phyloP scores from a whole-genome alignment of 2,888 invertebrate species.

The Volucella bombylans region DNA sequence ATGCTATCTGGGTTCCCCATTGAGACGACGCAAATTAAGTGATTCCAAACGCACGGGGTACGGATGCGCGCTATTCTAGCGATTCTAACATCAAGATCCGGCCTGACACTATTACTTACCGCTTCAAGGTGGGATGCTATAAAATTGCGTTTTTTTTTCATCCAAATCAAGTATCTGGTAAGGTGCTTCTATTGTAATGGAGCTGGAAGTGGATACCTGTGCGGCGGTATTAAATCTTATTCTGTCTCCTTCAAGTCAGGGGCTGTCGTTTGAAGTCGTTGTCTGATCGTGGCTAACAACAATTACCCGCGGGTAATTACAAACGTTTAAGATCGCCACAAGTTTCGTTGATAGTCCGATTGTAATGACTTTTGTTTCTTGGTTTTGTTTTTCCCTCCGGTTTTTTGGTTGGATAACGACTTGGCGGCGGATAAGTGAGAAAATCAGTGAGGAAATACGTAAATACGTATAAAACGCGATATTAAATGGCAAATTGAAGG shows the following conservation, averaged over 20 bases:
- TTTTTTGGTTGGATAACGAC: conserved; percentile 54
- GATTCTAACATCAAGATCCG: conserved; percentile 69
- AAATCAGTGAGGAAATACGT: conserved; percentile 30
- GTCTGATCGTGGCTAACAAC: conserved; percentile 53
- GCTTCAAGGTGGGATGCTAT: conserved; percentile 69
- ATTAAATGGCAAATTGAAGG: conserved; percentile 8
- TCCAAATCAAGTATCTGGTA: not conserved
- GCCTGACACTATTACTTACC: conserved; percentile 67
- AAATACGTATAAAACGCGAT: conserved; percentile 9
- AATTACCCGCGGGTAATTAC: conserved; percentile 67
- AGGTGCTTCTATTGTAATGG: conserved; percentile 51
- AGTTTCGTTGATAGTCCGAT: conserved; percentile 51
- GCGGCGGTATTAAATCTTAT: conserved; percentile 62
- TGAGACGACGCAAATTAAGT: conserved; percentile 50
- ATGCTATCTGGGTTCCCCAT: conserved; percentile 28
- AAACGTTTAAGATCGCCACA: conserved; percentile 64
- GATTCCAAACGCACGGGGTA: conserved; percentile 51
- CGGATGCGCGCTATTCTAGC: conserved; percentile 60
- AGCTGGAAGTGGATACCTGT: conserved; percentile 53
- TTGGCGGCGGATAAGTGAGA: not conserved
- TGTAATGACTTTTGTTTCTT: conserved; percentile 37
- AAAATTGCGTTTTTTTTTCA: conserved; percentile 6
- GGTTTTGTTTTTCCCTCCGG: not conserved
- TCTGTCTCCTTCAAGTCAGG: conserved; percentile 22
- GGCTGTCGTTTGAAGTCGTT: conserved; percentile 25